Base-by-base conservation (phyloP, 2,113 vertebrate genomes). In the Callionymus lyra region DNA sequence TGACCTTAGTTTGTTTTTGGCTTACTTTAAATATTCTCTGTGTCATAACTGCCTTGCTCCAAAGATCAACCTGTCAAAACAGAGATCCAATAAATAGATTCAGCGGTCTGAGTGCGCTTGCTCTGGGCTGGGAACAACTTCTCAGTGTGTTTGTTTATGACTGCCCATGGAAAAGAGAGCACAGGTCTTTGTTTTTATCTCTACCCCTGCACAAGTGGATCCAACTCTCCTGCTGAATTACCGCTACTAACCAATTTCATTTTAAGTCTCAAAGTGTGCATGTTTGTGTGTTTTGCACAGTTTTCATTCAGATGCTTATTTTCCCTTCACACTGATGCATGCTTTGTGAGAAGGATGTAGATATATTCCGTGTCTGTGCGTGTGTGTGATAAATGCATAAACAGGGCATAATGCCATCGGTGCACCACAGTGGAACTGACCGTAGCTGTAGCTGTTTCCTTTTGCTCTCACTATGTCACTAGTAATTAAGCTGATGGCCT, bases 401-500 rank as follows among this genome's bases (percentile, higher is more conserved):
- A 69, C 59, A 63, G 63, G 70, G 56, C 66, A 66, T 48, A 52
- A 52, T 70, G 60, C 74, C 71, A 77, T 57, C 16, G 33, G 69
- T 70, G 69, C 59, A 59, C 44, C 65, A 49, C 67, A 63, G 62
- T 66, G 45, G 52, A 77, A 74, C 63, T 75, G 66, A 53, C 62
- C 62, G 17, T 49, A 36, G 62, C 65, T 75, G 59, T 57, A 41
- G 61, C 54, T 27, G 54, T 63, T 71, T 73, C 70, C 66, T 62
- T 52, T 13, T 55, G 70, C 63, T 66, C 52, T 44, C 14, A 68
- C 40, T 47, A 58, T 76, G 80, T 82, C 74, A 12, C 55, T 56
- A 65, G 54, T 70, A 79, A 77, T 82, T 81, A 79, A 54, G 21
- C 54, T 72, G 77, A 82, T 65, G 69, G 65, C 39, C 15, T 70